Evolutionary conservation across 2,888 invertebrate species (phyloP), one percentile per base, ranked within the genome.

Genomic region (Trypoxylon attenuatum): DNA sequence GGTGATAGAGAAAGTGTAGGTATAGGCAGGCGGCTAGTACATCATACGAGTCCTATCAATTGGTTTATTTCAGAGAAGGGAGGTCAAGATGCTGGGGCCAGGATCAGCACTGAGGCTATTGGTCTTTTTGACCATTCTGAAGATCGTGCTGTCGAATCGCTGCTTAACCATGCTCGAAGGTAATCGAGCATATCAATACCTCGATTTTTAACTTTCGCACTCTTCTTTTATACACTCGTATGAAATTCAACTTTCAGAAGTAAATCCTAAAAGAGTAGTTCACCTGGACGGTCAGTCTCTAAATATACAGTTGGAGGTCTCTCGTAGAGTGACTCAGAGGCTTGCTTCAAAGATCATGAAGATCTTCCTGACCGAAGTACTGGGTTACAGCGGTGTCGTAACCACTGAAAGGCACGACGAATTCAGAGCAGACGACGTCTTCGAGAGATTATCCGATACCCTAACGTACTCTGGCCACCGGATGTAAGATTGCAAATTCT

Each of bases 261-360:
- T 89, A n/a, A 84, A 81, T 54, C 89, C 89, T 6, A 89, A 89
- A 73, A 84, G 88, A 49, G 84, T 87, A 50, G 82, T 88, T 21
- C 82, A 87, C 55, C 75, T 84, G 45, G 84, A 88, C n/a, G 86
- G 86, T 2, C 75, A 85, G 47, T 80, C 87, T 0, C 62, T 88
- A 51, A 84, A 87, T 58, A 85, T 90, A 18, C 87, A 85, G 1
- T 82, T 92, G 54, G 91, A 91, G 78, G 87, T 90, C 0, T 90
- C 91, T 0, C 85, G 85, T 23, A 86, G 90, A 51, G 78, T 90
- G 5, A 89, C 90, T 0, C 91, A 92, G 75, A 89, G 90, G 60
- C 81, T 92, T 33, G 87, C 87, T 25, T 89, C 91, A 0, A 87
- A 90, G 66, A 88, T 91, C 43, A 91, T 91, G 84, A 89, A 88